Evolutionary conservation across 2,113 vertebrate genomes (phyloP), one percentile per base, ranked within the genome.

Genomic region (Amphiprion ocellaris): DNA sequence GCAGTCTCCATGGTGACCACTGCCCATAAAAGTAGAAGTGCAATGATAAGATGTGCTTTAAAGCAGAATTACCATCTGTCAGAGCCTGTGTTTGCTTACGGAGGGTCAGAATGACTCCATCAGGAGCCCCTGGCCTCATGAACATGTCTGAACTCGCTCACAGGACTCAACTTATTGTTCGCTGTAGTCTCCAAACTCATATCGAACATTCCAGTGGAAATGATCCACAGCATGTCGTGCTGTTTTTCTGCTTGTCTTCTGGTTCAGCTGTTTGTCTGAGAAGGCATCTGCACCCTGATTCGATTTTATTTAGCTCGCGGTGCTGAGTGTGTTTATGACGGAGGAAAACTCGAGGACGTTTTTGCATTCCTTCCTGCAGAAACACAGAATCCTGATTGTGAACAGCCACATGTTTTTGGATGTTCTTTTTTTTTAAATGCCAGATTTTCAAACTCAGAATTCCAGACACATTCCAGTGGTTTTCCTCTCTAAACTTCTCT

Each of bases 401-500:
- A 14, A 61, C 46, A 26, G 6, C 0, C 0, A 49, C 55, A 39
- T 65, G 50, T 63, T 71, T 77, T 52, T 59, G 14, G 30, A 56
- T 3, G 2, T 46, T 65, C 71, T 80, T 55, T 46, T 41, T 16
- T 16, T 44, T 44, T 44, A 23, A 24, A 26, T 47, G 1, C 12
- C 15, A 21, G 8, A 66, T 66, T 64, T 81, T 16, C 66, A 49
- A 10, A 30, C 63, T 63, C 56, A 76, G 9, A 84, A 90, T 91
- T 88, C 86, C 74, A 71, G 74, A 83, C 24, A 64, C 50, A 90
- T 90, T 86, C 79, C 84, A 21, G 86, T 77, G 87, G 77, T 82
- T 89, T 75, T 79, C 49, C 74, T 52, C 61, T 81, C 41, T 47
- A 83, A 84, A 85, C 24, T 56, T 73, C 26, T 54, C n/a, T 54